These are phyloP conservation scores for Diorhabda elongata DNA, from an alignment of 1,140 invertebrate species.

Conservation along the genomic window DNA sequence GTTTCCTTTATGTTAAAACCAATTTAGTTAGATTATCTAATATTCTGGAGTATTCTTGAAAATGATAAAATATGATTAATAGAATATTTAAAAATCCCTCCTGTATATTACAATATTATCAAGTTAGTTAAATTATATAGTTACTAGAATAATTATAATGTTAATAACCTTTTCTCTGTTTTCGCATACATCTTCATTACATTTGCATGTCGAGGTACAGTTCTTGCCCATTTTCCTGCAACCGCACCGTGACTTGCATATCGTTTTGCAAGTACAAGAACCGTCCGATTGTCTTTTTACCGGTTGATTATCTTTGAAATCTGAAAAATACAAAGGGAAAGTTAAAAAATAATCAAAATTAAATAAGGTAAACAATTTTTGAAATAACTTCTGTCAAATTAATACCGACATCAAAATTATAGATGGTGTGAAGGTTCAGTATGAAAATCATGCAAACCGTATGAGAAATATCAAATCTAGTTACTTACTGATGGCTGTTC, in stretches of 20 bases:
- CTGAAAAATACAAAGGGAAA: constrained; percentile 34
- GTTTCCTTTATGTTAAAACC: no score
- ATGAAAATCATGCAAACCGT: background rate
- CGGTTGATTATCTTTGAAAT: constrained; percentile 15
- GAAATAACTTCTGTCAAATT: constrained; percentile 10
- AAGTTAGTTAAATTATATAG: no score
- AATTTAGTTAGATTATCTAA: no score
- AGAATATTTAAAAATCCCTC: no score
- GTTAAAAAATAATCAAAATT: no score
- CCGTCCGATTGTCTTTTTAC: constrained; percentile 52
- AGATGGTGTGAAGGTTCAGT: constrained; percentile 11
- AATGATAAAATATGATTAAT: no score
- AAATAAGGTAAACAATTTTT: no score
- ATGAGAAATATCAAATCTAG: background rate
- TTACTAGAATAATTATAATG: no score
- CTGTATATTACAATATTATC: no score
- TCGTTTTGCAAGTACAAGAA: constrained; percentile 59
- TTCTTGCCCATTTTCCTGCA: constrained; percentile 52
- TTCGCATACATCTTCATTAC: constrained; percentile 39
- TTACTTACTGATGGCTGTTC: background rate
- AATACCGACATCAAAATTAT: constrained; percentile 6
- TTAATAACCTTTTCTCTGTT: constrained; percentile 4
- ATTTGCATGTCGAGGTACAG: constrained; percentile 54
- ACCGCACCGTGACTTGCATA: constrained; percentile 56
- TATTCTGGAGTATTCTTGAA: no score